A percentile compares a stretch with the other conserved stretches of the same genome.
Conservation (phyloP, 2,113 vertebrate genomes). For the Dolichotis patagonum region DNA sequence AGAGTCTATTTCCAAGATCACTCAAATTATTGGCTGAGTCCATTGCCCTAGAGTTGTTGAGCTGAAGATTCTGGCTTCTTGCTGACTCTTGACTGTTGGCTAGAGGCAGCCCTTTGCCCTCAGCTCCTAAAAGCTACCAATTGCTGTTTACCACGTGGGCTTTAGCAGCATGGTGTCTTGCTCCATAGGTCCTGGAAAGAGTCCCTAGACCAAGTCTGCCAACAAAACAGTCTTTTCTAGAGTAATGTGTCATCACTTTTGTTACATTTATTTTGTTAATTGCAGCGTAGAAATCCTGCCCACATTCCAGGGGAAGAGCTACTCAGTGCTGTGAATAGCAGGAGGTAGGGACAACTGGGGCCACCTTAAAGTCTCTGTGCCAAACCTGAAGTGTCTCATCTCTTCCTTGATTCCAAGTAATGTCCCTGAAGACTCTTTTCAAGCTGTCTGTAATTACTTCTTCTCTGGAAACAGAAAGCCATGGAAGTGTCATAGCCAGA, state of each 20-base stretch:
- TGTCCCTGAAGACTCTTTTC: background rate
- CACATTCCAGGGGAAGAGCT: background rate
- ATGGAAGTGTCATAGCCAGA: background rate
- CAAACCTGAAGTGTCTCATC: background rate
- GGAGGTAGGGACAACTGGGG: rapidly evolving
- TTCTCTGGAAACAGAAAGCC: background rate
- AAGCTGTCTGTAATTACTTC: background rate
- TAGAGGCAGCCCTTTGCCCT: background rate
- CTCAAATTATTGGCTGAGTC: background rate
- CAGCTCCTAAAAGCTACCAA: background rate
- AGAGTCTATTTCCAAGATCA: background rate
- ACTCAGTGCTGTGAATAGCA: background rate
- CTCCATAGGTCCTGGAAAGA: background rate
- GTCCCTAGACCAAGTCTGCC: background rate
- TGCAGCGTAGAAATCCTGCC: background rate
- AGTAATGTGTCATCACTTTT: rapidly evolving
- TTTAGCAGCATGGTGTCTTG: background rate
- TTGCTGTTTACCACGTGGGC: too few relatives aligned
- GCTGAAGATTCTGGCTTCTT: background rate
- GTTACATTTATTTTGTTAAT: rapidly evolving
- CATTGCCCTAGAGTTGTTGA: background rate
- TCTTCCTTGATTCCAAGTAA: background rate
- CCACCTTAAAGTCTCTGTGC: too few relatives aligned
- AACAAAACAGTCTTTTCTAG: background rate
- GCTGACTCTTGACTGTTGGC: background rate